Evolutionary conservation across 2,113 vertebrate species (phyloP).

Genomic region (Coturnix japonica): DNA sequence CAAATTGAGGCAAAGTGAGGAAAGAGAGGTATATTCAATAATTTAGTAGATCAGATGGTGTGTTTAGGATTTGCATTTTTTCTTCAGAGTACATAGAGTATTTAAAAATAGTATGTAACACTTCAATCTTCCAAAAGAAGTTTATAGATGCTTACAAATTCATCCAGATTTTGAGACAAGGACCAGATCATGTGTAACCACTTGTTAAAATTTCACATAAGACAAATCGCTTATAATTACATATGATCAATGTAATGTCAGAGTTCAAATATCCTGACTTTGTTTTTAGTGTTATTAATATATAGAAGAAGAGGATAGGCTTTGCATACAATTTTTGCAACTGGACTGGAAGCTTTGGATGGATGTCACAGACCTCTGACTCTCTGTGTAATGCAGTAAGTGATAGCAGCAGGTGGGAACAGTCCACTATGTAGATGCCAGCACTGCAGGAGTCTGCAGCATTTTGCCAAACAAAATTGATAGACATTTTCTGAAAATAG

Average conservation of each 20-base stretch:
- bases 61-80: background rate
- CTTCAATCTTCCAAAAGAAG: background rate
- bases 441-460: background rate
- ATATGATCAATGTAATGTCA: background rate
- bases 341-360: background rate
- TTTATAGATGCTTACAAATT: background rate
- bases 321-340: background rate
- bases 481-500: background rate
- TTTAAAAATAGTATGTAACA: background rate
- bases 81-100: background rate
- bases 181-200: background rate
- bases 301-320: accelerated
- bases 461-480: background rate
- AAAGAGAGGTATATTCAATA: background rate
- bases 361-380: background rate
- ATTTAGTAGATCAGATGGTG: background rate
- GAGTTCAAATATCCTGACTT: background rate
- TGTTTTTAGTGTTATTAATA: background rate
- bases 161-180: background rate
- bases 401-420: background rate
- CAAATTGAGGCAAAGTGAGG: background rate
- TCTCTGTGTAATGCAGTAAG: background rate
- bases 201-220: background rate
- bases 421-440: background rate
- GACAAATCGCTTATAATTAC: background rate